Conservation (phyloP, 2,888 invertebrate species). For the Rotaria sp. region DNA sequence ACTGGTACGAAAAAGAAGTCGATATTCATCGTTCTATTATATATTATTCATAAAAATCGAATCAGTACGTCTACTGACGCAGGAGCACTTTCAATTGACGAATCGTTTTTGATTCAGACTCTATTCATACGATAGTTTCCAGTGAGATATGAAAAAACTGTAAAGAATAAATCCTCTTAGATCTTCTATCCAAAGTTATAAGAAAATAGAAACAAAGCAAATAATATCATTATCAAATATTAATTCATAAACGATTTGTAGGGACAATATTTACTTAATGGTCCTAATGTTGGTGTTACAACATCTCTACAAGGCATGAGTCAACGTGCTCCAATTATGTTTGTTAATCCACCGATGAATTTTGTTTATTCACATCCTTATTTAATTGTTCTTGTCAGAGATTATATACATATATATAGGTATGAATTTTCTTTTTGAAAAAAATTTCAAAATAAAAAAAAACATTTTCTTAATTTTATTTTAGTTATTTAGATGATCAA, state of each 20-base stretch:
- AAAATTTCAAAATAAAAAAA: not conserved
- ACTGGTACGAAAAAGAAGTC: too few species aligned
- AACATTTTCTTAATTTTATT: not conserved
- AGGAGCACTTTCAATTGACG: too few species aligned
- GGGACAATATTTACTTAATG: not conserved
- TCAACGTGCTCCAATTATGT: constrained; percentile 5
- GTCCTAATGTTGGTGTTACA: not conserved
- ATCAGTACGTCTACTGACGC: too few species aligned
- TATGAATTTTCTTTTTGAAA: not conserved
- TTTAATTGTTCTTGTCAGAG: not conserved
- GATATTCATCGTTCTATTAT: too few species aligned
- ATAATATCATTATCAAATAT: too few species aligned
- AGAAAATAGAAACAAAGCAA: too few species aligned
- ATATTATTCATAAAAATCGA: too few species aligned
- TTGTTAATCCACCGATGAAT: not conserved
- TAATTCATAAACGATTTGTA: not conserved
- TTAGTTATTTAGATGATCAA: constrained; percentile 1
- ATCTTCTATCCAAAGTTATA: too few species aligned
- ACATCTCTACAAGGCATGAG: not conserved
- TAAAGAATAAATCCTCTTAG: too few species aligned
- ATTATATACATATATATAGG: not conserved
- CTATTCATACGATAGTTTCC: too few species aligned
- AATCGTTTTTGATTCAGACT: too few species aligned
- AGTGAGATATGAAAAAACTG: too few species aligned
- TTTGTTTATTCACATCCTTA: constrained; percentile 14